Percentiles rank a stretch among this genome's conserved stretches.
phyloP scores from a whole-genome alignment of 53 echinoderm and acorn worm genomes.

The Astropecten irregularis region DNA sequence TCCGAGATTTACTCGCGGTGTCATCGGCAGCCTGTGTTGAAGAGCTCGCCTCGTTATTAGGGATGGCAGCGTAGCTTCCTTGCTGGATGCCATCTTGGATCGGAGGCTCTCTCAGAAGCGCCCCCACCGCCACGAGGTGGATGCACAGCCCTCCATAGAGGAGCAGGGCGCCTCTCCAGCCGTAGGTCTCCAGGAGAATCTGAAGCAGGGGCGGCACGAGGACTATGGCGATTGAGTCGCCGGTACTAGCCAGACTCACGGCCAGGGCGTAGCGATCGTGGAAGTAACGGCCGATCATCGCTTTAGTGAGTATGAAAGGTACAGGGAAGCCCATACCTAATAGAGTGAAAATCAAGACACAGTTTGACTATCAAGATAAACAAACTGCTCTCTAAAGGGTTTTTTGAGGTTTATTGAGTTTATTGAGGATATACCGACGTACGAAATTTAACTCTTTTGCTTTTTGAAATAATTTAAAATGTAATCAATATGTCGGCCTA shows the following conservation, averaged over 20 bases:
- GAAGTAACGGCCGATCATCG: constrained; percentile 11
- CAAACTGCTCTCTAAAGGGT: too few relatives aligned
- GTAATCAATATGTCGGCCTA: too few relatives aligned
- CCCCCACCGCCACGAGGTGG: not conserved
- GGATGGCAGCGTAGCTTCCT: not conserved
- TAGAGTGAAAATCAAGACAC: too few relatives aligned
- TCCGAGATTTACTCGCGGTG: not conserved
- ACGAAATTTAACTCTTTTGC: too few relatives aligned
- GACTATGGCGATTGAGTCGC: not conserved
- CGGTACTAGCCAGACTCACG: not conserved
- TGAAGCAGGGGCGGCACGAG: not conserved
- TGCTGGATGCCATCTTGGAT: not conserved
- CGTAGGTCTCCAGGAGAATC: constrained; percentile 9
- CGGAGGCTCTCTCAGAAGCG: constrained; percentile 13
- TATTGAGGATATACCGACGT: too few relatives aligned
- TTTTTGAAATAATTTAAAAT: too few relatives aligned
- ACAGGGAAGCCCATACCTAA: not conserved
- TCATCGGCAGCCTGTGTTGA: not conserved
- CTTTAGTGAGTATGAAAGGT: not conserved
- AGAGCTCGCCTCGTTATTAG: not conserved
- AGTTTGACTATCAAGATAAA: too few relatives aligned
- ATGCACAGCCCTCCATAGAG: not conserved
- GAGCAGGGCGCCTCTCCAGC: constrained; percentile 3
- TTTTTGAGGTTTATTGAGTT: too few relatives aligned
- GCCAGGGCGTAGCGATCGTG: constrained; percentile 1